Base-by-base conservation (phyloP, 2,797 vertebrate genomes). In the Pachyuromys duprasi region DNA sequence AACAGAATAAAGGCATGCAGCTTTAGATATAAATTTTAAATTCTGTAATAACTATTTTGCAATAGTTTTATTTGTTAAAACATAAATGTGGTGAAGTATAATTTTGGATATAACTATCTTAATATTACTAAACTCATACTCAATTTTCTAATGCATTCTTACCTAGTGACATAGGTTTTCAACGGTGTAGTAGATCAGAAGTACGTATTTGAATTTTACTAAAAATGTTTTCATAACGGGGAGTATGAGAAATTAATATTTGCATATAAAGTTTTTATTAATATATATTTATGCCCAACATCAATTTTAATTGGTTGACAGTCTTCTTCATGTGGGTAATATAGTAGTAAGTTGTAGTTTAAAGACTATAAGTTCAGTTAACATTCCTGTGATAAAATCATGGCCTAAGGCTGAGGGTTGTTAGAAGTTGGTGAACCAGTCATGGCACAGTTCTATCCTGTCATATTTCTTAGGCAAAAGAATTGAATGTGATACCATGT, bases 1-100 rank as follows among this genome's bases (percentile, higher is more conserved):
- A 83, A 55, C 82, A 69, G 39, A 57, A 24, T 49, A n/a, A 92
- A 94, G 90, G 36, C 31, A 79, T 31, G 11, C 60, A 89, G 39
- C 31, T 93, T 97, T 89, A 93, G 42, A 45, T 60, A n/a, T 75
- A 80, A 93, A 79, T 94, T 53, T 62, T 93, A 86, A 74, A 42
- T 60, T 83, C 60, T 28, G 36, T 42, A 79, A 22, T 60, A 86
- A 6, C 26, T 28, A 5, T 2, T 93, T 89, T 92, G 39, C 60
- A 89, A 63, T 80, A 72, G 63, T 53, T 89, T 24, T 53, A 70
- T 70, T 93, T 69, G 55, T 67, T 93, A 83, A 90, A 94, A 95
- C 94, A 55, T 89, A 94, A 86, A 76, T 53, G n/a, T 82, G 15
- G 39, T 3, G 72, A 90, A 93, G 55, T 14, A 92, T 28, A 45